These are phyloP conservation scores for Cinara cedri DNA, from an alignment of 2,888 invertebrate species.

Conservation along the genomic window DNA sequence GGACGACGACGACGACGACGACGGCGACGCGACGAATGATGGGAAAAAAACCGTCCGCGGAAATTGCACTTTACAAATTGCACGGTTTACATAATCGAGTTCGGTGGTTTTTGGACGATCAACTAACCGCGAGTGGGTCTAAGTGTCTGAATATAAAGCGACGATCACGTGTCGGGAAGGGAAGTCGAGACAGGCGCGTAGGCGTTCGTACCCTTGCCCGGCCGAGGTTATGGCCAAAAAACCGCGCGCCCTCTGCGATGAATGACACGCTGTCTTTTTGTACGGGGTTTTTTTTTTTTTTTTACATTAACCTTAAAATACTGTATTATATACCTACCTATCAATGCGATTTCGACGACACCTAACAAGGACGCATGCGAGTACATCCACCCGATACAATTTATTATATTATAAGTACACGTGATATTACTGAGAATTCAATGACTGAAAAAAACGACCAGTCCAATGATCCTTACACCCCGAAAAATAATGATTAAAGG, in stretches of 20 bases:
- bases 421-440: too few relatives aligned
- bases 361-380: neutral
- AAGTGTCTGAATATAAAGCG: slow-evolving; percentile 18
- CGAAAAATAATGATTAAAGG: too few relatives aligned
- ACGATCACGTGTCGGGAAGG: slow-evolving; percentile 37
- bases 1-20: neutral
- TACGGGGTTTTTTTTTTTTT: slow-evolving; percentile 1
- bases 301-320: neutral
- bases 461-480: too few relatives aligned
- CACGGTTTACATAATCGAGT: neutral
- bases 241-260: neutral
- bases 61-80: neutral
- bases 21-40: too few relatives aligned
- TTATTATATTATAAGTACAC: too few relatives aligned
- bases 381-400: neutral
- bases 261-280: neutral
- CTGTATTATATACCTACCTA: neutral
- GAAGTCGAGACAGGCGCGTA: slow-evolving; percentile 26
- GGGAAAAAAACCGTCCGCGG: too few relatives aligned
- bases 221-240: slow-evolving; percentile 40
- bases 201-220: slow-evolving; percentile 1
- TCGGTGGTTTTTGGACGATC: neutral
- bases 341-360: slow-evolving; percentile 11
- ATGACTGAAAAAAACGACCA: too few relatives aligned
- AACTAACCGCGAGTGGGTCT: slow-evolving; percentile 7